Evolutionary conservation across 2,797 vertebrate species (phyloP).

Genomic region (Diceros bicornis): DNA sequence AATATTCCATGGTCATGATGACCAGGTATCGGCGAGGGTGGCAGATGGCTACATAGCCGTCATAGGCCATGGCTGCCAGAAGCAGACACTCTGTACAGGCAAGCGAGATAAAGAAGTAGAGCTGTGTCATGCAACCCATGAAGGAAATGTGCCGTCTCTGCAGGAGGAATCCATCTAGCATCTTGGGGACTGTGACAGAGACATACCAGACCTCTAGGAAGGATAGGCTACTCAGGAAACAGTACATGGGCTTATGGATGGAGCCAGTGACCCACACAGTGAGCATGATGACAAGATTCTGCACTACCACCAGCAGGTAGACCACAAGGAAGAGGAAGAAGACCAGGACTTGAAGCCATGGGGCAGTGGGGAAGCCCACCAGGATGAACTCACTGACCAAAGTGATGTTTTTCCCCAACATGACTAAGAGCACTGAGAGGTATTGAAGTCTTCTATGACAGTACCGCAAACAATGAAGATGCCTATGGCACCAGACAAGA

Average conservation of each 20-base stretch:
- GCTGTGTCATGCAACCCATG: slow-evolving; percentile 81
- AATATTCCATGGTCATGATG: slow-evolving; percentile 66
- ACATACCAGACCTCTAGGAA: slow-evolving; percentile 83
- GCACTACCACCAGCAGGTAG: slow-evolving; percentile 76
- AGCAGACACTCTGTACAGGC: slow-evolving; percentile 86
- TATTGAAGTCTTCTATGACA: neutral
- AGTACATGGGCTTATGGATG: slow-evolving; percentile 86
- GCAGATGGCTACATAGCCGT: slow-evolving; percentile 53
- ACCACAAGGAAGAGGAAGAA: slow-evolving; percentile 76
- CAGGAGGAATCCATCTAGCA: slow-evolving; percentile 71
- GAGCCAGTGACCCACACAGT: slow-evolving; percentile 59
- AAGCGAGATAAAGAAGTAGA: slow-evolving; percentile 85
- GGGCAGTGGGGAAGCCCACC: slow-evolving; percentile 79
- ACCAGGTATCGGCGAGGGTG: neutral
- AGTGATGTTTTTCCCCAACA: slow-evolving; percentile 71
- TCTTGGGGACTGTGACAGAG: slow-evolving; percentile 81
- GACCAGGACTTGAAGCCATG: slow-evolving; percentile 71
- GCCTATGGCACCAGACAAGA: neutral
- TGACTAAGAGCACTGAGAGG: neutral
- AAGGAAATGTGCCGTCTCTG: slow-evolving; percentile 73
- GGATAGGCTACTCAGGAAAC: slow-evolving; percentile 80
- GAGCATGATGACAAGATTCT: slow-evolving; percentile 79
- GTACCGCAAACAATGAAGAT: neutral
- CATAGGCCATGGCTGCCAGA: slow-evolving; percentile 82
- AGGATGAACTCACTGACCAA: slow-evolving; percentile 82